Percentiles rank a stretch among this genome's conserved stretches.
Evolutionary conservation across 2,888 invertebrate species (phyloP).

Genomic region (Dicyrtoma fusca): DNA sequence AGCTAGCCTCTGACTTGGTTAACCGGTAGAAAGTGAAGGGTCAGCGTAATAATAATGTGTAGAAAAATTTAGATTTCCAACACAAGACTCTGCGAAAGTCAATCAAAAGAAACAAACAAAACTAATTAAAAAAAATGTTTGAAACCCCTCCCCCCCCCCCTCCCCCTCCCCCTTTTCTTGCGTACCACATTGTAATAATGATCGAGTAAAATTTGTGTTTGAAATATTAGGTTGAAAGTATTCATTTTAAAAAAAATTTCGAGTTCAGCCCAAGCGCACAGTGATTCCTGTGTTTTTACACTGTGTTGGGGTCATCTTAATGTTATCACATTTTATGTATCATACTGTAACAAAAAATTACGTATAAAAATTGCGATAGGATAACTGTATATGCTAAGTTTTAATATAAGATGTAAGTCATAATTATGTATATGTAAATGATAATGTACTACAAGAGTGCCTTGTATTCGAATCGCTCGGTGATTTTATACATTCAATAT

Average conservation of each 20-base stretch:
- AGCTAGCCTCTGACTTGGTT: not conserved
- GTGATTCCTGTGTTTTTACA: too few species aligned
- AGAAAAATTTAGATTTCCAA: constrained; percentile 2
- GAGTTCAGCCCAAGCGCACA: too few species aligned
- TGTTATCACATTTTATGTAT: not conserved
- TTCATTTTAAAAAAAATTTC: too few species aligned
- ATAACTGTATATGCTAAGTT: too few species aligned
- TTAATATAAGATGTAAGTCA: not conserved
- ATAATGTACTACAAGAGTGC: constrained; percentile 40
- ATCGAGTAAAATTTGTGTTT: too few species aligned
- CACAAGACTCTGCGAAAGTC: constrained; percentile 12
- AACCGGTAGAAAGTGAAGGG: constrained; percentile 5
- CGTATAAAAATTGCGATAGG: too few species aligned
- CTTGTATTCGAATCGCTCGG: constrained; percentile 44
- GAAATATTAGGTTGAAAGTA: too few species aligned
- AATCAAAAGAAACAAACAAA: constrained; percentile 1
- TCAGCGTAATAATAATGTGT: not conserved
- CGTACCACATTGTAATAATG: too few species aligned
- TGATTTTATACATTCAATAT: constrained; percentile 48
- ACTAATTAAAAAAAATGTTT: too few species aligned
- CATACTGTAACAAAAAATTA: not conserved
- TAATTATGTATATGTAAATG: constrained; percentile 19
- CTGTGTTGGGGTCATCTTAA: not conserved
- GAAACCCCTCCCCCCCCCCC: too few species aligned
- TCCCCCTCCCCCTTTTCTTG: too few species aligned